Base-by-base conservation (phyloP, 2,888 invertebrate species). In the Parnassius smintheus region DNA sequence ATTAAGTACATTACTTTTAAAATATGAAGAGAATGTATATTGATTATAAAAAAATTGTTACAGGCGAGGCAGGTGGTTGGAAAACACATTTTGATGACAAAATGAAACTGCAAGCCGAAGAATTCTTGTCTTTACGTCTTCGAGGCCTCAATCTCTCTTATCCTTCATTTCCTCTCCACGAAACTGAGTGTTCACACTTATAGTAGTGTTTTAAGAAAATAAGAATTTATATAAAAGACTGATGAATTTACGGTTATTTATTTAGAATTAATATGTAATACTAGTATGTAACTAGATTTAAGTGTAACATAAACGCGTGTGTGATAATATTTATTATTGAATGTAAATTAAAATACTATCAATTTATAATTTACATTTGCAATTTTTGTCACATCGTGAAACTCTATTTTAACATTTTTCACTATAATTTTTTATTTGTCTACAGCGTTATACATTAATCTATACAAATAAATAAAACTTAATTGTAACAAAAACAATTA, bases 11-110 rank as follows among this genome's bases (percentile, higher is more conserved):
- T 18, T 18, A 18, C 18, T 25, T 35, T 35, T 35, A 35, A 35
- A 35, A 4, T 25, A 35, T 35, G 7, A 35, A 35, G 35, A 35
- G 7, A 35, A 35, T 35, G 7, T 46, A n/a, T n/a, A 46, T 11
- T 46, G 7, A 46, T 4, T 11, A 46, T n/a, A n/a, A 46, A 3
- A 7, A 1, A 11, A 9, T 12, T 58, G 22, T 76, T 69, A 0
- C 68, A 91, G 90, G 90, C 44, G 85, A 89, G 75, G 77, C 85
- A 0, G 91, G 91, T 0, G 87, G 87, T 9, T 91, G 91, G 91
- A 77, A 69, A 56, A 64, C 77, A 0, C 85, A 90, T 60, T 91
- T 91, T 56, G 85, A 88, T 48, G 80, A 82, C 8, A 80, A 85
- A 66, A 90, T 89, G 86, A 78, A 81, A 44, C 59, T 81, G 0